These are phyloP conservation scores for Sisor rabdophorus DNA, from an alignment of 2,113 vertebrate genomes.

Conservation along the genomic window DNA sequence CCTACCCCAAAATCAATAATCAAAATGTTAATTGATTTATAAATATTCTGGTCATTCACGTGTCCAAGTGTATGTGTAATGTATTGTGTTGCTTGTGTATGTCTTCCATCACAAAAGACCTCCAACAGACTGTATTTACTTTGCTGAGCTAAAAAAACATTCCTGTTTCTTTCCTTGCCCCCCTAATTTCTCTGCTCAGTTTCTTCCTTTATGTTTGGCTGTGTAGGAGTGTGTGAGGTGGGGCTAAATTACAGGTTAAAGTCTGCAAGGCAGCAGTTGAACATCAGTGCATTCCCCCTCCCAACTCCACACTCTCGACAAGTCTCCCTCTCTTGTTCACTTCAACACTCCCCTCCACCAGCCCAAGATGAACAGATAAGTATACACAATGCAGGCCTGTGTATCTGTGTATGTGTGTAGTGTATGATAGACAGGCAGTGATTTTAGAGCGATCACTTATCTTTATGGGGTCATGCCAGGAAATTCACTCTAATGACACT, in stretches of 20 bases:
- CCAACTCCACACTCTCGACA: not conserved
- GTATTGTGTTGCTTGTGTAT: conserved; percentile 10
- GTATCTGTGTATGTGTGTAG: conserved; percentile 41
- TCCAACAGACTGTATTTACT: conserved; percentile 21
- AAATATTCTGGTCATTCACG: not conserved
- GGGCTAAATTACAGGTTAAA: conserved; percentile 60
- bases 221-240: conserved; percentile 31
- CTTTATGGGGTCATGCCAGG: conserved; percentile 64
- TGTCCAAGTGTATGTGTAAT: conserved; percentile 4
- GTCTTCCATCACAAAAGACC: conserved; percentile 19
- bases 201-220: conserved; percentile 16
- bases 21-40: not conserved
- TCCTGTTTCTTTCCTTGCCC: conserved; percentile 34
- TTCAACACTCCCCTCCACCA: conserved; percentile 39
- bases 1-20: not conserved
- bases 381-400: conserved; percentile 63
- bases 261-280: conserved; percentile 49
- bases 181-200: not conserved
- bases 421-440: conserved; percentile 52
- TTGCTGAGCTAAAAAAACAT: conserved; percentile 41
- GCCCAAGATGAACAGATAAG: conserved; percentile 65
- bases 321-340: not conserved
- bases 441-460: conserved; percentile 60
- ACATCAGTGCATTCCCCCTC: conserved; percentile 41
- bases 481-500: conserved; percentile 62